Base-by-base conservation (phyloP, 2,888 invertebrate species). In the Archips xylosteana region DNA sequence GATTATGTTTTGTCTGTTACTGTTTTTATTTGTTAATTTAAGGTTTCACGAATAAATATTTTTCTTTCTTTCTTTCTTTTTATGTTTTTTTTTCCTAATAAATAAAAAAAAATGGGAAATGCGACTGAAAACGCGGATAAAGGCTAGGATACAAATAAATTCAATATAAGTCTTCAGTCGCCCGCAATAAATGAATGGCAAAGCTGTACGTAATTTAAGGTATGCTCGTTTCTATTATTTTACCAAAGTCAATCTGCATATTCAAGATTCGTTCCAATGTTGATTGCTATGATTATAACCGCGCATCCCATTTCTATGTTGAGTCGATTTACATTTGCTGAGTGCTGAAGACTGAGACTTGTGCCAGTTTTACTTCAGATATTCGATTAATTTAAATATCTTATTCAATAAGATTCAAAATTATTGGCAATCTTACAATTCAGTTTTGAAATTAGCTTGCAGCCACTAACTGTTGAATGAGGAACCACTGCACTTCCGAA, bases 221-320 rank as follows among this genome's bases (percentile, higher is more conserved):
- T 66, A 15, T 51, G 65, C 71, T 59, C 65, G 51, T 65, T 60
- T 61, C 71, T 71, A 66, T 71, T 71, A 71, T 71, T 71, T 71
- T 51, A 49, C 23, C 34, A 66, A 66, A 71, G 71, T 71, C 60
- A 71, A 71, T 71, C 71, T 71, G 71, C 71, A 71, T 71, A 71
- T 71, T 71, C 71, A 71, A 71, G 71, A 71, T 71, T 71, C 71
- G 65, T 71, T 71, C 71, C 65, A 60, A 71, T 66, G 71, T 71
- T 71, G 71, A 71, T 71, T 66, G 71, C 71, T 71, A 66, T 66
- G 65, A 71, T 71, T 66, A 61, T 71, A 60, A 65, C 47, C 60
- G 65, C 59, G 65, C 34, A 61, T 66, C 51, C 36, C 71, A 66
- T 66, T 71, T 71, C 49, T 71, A 60, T 36, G 36, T 39, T 23